Evolutionary conservation across 2,888 invertebrate species (phyloP).

Genomic region (Tromatobia lineatoria): DNA sequence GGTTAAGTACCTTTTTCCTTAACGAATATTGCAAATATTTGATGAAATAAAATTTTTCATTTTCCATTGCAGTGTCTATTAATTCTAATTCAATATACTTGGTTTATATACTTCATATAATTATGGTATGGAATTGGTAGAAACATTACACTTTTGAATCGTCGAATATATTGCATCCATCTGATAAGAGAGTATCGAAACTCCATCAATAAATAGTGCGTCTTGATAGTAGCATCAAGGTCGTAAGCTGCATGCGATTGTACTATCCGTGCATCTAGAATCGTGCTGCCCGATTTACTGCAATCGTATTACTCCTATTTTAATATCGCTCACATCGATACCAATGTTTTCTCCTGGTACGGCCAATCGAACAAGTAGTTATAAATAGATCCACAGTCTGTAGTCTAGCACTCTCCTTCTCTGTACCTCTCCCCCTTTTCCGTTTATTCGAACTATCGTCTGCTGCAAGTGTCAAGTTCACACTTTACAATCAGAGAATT

Average conservation of each 20-base stretch:
- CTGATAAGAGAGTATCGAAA: slow-evolving; percentile 2
- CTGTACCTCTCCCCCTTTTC: slow-evolving; percentile 22
- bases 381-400: slow-evolving; percentile 74
- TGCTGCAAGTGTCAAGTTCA: slow-evolving; percentile 65
- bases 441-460: slow-evolving; percentile 36
- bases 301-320: slow-evolving; percentile 51
- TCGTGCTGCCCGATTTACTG: slow-evolving; percentile 51
- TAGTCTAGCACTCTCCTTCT: slow-evolving; percentile 62
- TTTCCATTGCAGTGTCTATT: too few relatives aligned
- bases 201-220: slow-evolving; percentile 31
- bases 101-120: too few relatives aligned
- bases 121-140: background rate
- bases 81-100: too few relatives aligned
- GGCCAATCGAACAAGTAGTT: slow-evolving; percentile 74
- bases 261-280: slow-evolving; percentile 28
- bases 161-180: slow-evolving; percentile 7
- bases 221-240: slow-evolving; percentile 49
- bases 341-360: slow-evolving; percentile 62
- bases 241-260: slow-evolving; percentile 18
- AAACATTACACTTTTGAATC: background rate
- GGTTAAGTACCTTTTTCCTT: too few relatives aligned
- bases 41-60: too few relatives aligned
- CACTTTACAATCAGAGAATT: slow-evolving; percentile 4
- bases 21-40: too few relatives aligned
- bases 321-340: slow-evolving; percentile 70